Conservation (phyloP, 2,888 invertebrate species). For the Lycocerus yunnanus region DNA sequence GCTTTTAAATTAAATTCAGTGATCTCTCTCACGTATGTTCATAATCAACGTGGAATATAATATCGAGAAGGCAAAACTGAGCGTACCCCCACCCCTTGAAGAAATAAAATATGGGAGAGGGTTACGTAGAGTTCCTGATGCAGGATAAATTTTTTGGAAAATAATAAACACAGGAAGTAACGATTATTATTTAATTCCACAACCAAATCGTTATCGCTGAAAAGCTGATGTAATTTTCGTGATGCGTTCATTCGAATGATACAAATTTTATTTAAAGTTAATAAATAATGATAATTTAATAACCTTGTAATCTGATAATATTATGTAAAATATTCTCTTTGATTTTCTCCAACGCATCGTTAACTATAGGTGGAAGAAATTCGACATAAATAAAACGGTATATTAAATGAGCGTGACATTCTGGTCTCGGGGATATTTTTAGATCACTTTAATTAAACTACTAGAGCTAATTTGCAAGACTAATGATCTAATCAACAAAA, state of each 20-base stretch:
- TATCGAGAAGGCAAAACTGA: no score
- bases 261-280: not conserved
- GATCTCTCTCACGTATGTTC: no score
- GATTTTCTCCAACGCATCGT: not conserved
- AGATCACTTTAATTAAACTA: not conserved
- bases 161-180: not conserved
- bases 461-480: not conserved
- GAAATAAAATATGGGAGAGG: no score
- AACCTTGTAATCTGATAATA: not conserved
- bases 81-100: no score
- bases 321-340: not conserved
- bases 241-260: not conserved
- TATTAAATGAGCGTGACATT: not conserved
- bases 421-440: not conserved
- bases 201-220: not conserved
- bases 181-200: not conserved
- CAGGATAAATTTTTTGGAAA: not conserved
- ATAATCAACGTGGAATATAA: no score
- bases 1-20: no score
- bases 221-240: not conserved
- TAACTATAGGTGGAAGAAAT: not conserved
- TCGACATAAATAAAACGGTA: not conserved
- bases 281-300: not conserved
- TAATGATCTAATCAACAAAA: not conserved
- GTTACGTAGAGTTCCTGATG: no score